A percentile compares a stretch with the other conserved stretches of the same genome.
phyloP scores from a whole-genome alignment of 2,797 vertebrate genomes.

The Eulemur albifrons region DNA sequence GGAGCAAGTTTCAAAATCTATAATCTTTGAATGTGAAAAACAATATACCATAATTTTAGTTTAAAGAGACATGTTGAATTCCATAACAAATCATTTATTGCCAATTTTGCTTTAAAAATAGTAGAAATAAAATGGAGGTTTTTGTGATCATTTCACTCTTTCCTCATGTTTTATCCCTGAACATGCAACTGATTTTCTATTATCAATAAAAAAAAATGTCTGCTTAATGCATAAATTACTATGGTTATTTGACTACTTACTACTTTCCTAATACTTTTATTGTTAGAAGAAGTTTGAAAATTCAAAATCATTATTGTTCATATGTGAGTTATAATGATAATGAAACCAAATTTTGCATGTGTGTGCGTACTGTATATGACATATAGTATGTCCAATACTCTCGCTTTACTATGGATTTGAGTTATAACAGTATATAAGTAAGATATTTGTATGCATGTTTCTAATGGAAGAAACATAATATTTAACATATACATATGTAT shows the following conservation, averaged over 20 bases:
- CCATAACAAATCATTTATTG: neutral
- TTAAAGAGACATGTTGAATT: neutral
- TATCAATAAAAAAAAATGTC: neutral
- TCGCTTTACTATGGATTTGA: neutral
- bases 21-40: neutral
- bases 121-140: neutral
- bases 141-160: neutral
- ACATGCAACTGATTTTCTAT: neutral
- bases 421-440: neutral
- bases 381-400: neutral
- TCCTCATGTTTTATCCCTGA: neutral
- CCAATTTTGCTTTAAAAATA: neutral
- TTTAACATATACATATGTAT: neutral
- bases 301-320: neutral
- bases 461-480: neutral
- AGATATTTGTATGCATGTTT: neutral
- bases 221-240: neutral
- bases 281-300: neutral
- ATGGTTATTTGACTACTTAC: neutral
- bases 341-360: neutral
- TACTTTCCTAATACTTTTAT: neutral
- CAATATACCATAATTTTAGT: neutral
- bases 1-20: neutral
- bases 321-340: neutral
- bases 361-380: neutral